A percentile compares a stretch with the other conserved stretches of the same genome.
These are phyloP conservation scores for Rhinophrynus dorsalis DNA, from an alignment of 2,797 vertebrate genomes.

Conservation along the genomic window DNA sequence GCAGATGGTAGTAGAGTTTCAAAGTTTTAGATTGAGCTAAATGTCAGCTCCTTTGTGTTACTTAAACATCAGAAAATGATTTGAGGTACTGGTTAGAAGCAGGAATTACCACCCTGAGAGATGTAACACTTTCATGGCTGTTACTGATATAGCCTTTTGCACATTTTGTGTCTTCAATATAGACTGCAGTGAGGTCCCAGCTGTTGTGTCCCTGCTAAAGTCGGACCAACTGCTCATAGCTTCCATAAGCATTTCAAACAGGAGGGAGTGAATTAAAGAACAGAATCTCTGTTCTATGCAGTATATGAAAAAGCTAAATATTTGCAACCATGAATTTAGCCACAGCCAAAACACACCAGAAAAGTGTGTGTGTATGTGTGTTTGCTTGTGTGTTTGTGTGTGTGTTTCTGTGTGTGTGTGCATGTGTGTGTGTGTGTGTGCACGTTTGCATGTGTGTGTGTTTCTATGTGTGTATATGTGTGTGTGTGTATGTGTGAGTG, in stretches of 20 bases:
- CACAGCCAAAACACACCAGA: too few species aligned
- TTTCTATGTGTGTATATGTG: too few species aligned
- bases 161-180: neutral
- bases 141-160: slow-evolving; percentile 2
- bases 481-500: neutral
- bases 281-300: neutral
- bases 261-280: neutral
- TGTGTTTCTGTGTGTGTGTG: too few species aligned
- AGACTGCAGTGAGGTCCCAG: neutral
- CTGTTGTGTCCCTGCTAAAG: slow-evolving; percentile 23
- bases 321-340: neutral
- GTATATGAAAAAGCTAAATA: neutral
- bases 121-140: neutral
- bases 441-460: too few species aligned
- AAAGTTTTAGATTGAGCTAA: too few species aligned
- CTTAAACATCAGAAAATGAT: neutral
- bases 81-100: neutral
- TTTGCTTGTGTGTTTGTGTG: too few species aligned
- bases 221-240: slow-evolving; percentile 3
- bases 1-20: too few species aligned
- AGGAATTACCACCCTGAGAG: neutral
- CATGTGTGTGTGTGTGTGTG: neutral
- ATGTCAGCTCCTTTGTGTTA: too few species aligned
- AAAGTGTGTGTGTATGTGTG: neutral
- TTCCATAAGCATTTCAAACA: neutral